Conservation (phyloP, 2,113 vertebrate genomes). For the Sinocyclocheilus rhinocerous region DNA sequence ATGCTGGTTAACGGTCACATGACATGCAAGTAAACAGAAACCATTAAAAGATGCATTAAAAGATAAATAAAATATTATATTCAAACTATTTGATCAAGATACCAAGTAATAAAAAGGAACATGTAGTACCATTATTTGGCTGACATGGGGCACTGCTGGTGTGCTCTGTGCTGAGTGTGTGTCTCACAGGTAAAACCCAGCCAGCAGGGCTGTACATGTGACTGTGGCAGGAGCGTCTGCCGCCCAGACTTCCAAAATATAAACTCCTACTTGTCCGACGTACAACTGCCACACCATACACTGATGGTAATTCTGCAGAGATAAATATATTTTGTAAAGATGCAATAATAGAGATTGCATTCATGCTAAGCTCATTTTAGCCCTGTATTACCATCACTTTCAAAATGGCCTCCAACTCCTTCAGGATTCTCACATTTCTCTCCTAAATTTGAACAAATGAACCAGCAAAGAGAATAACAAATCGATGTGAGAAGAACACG, state of each 20-base stretch:
- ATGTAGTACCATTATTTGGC: conserved; percentile 76
- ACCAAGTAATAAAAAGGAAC: background rate
- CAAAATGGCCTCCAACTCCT: conserved; percentile 65
- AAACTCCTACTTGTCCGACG: conserved; percentile 78
- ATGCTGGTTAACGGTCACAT: too few species aligned
- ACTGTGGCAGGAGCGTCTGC: conserved; percentile 85
- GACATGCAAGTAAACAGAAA: too few species aligned
- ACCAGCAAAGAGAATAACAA: conserved; percentile 19
- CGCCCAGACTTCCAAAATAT: conserved; percentile 75
- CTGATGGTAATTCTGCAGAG: conserved; percentile 72
- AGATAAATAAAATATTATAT: background rate
- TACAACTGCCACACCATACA: conserved; percentile 79
- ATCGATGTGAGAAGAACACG: background rate
- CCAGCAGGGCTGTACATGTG: conserved; percentile 85
- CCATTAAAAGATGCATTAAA: too few species aligned
- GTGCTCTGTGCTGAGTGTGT: conserved; percentile 66
- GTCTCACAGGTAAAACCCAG: conserved; percentile 82
- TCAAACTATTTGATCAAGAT: background rate
- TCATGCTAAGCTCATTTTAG: background rate
- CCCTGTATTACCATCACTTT: conserved; percentile 69
- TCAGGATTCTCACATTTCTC: conserved; percentile 65
- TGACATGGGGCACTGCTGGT: conserved; percentile 76
- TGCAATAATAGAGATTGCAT: background rate
- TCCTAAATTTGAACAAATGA: conserved; percentile 66
- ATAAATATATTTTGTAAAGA: background rate